Conservation (phyloP, 2,888 invertebrate species). For the Amblyjoppa fuscipennis region DNA sequence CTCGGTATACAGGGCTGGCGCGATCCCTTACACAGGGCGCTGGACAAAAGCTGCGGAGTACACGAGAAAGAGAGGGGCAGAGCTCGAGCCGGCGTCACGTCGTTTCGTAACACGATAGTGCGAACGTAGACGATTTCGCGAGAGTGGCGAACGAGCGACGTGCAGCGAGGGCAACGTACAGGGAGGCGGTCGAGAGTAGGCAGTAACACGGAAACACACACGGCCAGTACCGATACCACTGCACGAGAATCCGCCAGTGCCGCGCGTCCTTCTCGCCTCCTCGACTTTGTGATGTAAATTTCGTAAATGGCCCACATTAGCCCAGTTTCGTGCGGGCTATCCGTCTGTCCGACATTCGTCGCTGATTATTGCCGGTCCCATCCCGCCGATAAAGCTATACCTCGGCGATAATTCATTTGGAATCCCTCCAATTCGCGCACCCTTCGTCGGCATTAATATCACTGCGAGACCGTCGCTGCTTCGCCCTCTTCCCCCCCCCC, state of each 20-base stretch:
- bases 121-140: conserved; percentile 45
- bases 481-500: neutral
- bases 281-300: conserved; percentile 77
- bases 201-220: conserved; percentile 17
- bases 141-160: conserved; percentile 29
- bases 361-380: conserved; percentile 46
- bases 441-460: conserved; percentile 36
- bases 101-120: conserved; percentile 54
- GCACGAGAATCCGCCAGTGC: conserved; percentile 6
- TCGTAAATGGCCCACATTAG: conserved; percentile 75
- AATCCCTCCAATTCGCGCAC: conserved; percentile 1
- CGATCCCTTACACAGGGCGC: neutral
- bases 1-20: neutral
- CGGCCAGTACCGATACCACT: neutral
- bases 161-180: neutral
- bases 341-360: conserved; percentile 57
- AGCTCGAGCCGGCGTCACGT: conserved; percentile 8
- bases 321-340: conserved; percentile 66
- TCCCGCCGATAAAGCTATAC: conserved; percentile 3
- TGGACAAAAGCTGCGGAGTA: conserved; percentile 39
- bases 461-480: conserved; percentile 1
- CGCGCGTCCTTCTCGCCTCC: conserved; percentile 16
- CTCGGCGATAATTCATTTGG: conserved; percentile 39
- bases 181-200: conserved; percentile 10
- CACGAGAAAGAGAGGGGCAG: conserved; percentile 13